phyloP scores from a whole-genome alignment of 2,113 vertebrate genomes.

The Oncorhynchus gorbuscha region DNA sequence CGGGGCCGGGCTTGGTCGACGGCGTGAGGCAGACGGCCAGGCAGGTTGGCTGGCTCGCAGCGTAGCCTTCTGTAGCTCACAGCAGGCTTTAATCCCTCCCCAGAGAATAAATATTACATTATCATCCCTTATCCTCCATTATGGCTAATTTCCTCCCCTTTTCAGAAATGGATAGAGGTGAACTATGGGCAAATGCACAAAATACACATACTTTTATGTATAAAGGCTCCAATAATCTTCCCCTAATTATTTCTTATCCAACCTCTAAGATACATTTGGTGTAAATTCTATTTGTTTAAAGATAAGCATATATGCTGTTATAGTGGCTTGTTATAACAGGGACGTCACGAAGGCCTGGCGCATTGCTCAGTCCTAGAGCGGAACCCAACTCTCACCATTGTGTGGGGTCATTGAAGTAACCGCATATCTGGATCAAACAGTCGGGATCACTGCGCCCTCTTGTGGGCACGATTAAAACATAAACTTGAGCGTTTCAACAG shows the following conservation, averaged over 20 bases:
- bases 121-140: neutral
- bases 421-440: constrained; percentile 29
- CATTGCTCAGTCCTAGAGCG: too few relatives aligned
- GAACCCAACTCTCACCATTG: constrained; percentile 47
- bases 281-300: too few relatives aligned
- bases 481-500: neutral
- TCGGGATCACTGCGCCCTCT: constrained; percentile 55
- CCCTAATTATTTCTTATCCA: too few relatives aligned
- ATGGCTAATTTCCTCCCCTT: too few relatives aligned
- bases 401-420: constrained; percentile 44
- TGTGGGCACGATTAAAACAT: constrained; percentile 31
- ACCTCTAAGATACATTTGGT: too few relatives aligned
- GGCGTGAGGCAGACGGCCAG: constrained; percentile 40
- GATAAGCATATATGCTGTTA: too few relatives aligned
- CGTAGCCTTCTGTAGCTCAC: constrained; percentile 4
- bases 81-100: neutral
- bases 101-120: neutral
- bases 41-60: constrained; percentile 27
- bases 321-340: too few relatives aligned
- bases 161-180: too few relatives aligned
- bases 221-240: too few relatives aligned
- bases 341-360: too few relatives aligned
- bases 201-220: too few relatives aligned
- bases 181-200: too few relatives aligned
- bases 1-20: constrained; percentile 23